phyloP scores from a whole-genome alignment of 2,888 invertebrate species.

The Dicyrtoma fusca region DNA sequence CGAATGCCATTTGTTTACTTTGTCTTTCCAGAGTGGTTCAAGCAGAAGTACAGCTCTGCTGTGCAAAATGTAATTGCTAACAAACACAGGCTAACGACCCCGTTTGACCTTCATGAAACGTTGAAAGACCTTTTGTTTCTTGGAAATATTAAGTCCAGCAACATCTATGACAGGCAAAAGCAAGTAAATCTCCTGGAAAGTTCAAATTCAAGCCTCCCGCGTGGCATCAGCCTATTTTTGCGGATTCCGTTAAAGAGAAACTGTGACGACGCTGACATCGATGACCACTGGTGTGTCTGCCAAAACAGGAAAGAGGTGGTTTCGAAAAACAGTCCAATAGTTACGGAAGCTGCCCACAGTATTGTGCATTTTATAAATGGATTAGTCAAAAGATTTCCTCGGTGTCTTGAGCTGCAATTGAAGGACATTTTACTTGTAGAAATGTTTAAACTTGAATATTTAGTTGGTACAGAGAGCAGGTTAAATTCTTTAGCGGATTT shows the following conservation, averaged over 20 bases:
- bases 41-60: conserved; percentile 66
- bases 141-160: conserved; percentile 10
- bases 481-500: background rate
- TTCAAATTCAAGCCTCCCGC: conserved; percentile 59
- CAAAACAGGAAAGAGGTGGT: conserved; percentile 66
- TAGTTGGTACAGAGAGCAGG: background rate
- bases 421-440: conserved; percentile 70
- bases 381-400: conserved; percentile 64
- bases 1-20: conserved; percentile 80
- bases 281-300: conserved; percentile 87
- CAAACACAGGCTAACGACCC: conserved; percentile 69
- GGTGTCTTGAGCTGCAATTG: conserved; percentile 69
- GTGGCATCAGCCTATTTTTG: conserved; percentile 77
- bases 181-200: background rate
- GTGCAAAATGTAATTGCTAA: conserved; percentile 65
- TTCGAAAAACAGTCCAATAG: conserved; percentile 63
- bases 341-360: conserved; percentile 66
- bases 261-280: conserved; percentile 76
- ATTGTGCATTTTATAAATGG: conserved; percentile 70
- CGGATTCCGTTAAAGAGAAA: conserved; percentile 73
- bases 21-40: conserved; percentile 74
- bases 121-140: conserved; percentile 45
- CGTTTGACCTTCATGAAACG: conserved; percentile 71
- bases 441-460: no score
- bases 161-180: conserved; percentile 58